Percentiles rank a stretch among this genome's conserved stretches.
Conservation (phyloP, 2,113 vertebrate genomes). For the Anhinga rufa region DNA sequence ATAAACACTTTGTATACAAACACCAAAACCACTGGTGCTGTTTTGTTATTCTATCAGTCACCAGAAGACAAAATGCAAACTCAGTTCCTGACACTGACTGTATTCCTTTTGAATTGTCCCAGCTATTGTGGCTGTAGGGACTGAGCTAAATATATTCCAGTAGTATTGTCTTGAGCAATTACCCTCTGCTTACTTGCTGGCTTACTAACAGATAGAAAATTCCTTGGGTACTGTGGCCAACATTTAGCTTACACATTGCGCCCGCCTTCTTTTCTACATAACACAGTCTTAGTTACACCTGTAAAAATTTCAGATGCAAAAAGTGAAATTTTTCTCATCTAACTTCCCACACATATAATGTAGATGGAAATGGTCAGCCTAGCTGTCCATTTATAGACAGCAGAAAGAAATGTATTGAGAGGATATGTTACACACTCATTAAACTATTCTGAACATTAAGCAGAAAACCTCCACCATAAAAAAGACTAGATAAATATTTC, state of each 20-base stretch:
- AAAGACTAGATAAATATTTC: background rate
- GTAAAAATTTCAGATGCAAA: background rate
- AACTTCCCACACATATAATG: background rate
- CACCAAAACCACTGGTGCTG: background rate
- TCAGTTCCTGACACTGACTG: background rate
- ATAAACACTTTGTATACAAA: background rate
- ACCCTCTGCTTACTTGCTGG: background rate
- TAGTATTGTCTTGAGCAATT: background rate
- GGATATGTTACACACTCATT: background rate
- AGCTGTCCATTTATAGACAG: background rate
- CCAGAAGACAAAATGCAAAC: background rate
- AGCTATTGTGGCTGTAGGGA: background rate
- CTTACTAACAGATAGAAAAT: background rate
- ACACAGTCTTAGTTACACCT: background rate
- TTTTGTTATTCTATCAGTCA: background rate
- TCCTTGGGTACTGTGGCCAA: background rate
- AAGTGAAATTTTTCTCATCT: background rate
- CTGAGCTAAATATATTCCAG: background rate
- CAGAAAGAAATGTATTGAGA: background rate
- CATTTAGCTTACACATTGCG: rapidly evolving
- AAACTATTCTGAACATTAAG: background rate
- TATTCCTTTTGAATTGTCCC: background rate
- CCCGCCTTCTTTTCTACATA: background rate
- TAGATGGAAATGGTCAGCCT: background rate
- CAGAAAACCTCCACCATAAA: background rate